A percentile compares a stretch with the other conserved stretches of the same genome.
Evolutionary conservation across 2,888 invertebrate species (phyloP).

Genomic region (Drosophila falleni): DNA sequence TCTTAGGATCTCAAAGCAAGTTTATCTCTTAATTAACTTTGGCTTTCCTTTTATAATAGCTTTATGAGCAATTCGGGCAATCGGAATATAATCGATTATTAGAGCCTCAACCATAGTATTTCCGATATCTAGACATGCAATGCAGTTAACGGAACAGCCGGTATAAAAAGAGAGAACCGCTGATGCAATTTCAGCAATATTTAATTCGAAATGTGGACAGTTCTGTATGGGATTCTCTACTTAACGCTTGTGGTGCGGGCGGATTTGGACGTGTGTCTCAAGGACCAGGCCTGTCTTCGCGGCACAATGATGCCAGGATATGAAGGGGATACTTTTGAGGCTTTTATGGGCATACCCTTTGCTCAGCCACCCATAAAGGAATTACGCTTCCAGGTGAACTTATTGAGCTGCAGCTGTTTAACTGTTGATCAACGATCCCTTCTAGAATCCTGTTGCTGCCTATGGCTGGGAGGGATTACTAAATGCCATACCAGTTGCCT

Average conservation of each 20-base stretch:
- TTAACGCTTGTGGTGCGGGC: conserved; percentile 9
- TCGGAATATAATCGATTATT: neutral
- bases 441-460: conserved; percentile 78
- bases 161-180: conserved; percentile 27
- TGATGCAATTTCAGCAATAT: neutral
- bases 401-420: accelerated
- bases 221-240: neutral
- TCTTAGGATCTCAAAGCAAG: too few species aligned
- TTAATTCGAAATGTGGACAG: conserved; percentile 14
- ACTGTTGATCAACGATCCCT: neutral
- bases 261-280: conserved; percentile 69
- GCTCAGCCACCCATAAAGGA: conserved; percentile 82
- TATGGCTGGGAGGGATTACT: conserved; percentile 66
- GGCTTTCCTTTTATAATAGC: neutral
- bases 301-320: conserved; percentile 75
- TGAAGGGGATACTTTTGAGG: conserved; percentile 75
- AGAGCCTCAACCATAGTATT: neutral
- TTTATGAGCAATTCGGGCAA: neutral
- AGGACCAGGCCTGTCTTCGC: conserved; percentile 73
- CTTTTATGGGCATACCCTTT: conserved; percentile 84
- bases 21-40: neutral
- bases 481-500: conserved; percentile 84
- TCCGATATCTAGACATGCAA: conserved; percentile 30
- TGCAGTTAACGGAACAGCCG: too few species aligned
- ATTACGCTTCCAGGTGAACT: conserved; percentile 79